Evolutionary conservation across 2,797 vertebrate species (phyloP).

Genomic region (Lepus townsendii): DNA sequence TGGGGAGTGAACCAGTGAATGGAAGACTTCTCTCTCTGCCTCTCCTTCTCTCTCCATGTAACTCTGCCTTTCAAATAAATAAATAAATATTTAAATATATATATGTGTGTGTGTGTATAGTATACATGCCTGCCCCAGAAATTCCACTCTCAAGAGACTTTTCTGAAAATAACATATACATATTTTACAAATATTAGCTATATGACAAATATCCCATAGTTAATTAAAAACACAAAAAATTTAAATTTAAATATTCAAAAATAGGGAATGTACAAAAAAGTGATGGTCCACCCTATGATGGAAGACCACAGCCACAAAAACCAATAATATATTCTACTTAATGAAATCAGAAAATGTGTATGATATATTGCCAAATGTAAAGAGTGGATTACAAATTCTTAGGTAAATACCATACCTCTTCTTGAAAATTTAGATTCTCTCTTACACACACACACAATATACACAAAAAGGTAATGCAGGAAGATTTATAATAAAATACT

Average conservation of each 20-base stretch:
- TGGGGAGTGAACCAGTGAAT: no score
- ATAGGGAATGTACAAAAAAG: background rate
- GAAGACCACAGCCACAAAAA: background rate
- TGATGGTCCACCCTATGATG: background rate
- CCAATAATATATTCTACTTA: background rate
- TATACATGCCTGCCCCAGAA: background rate
- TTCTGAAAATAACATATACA: conserved; percentile 6
- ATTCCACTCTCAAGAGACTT: background rate
- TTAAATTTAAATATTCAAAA: conserved; percentile 54
- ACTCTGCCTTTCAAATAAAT: no score
- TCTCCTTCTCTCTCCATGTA: no score
- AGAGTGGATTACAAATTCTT: conserved; percentile 7
- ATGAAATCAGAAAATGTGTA: background rate
- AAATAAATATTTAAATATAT: no score
- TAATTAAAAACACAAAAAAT: conserved; percentile 57
- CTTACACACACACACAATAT: background rate
- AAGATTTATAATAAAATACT: background rate
- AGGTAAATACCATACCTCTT: background rate
- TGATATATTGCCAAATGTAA: conserved; percentile 16
- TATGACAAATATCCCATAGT: background rate
- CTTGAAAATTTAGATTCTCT: background rate
- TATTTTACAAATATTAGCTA: conserved; percentile 25
- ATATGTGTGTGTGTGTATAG: no score
- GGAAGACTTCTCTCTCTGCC: no score
- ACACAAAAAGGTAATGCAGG: background rate